Evolutionary conservation across 2,113 vertebrate species (phyloP).

Genomic region (Polyodon spathula): DNA sequence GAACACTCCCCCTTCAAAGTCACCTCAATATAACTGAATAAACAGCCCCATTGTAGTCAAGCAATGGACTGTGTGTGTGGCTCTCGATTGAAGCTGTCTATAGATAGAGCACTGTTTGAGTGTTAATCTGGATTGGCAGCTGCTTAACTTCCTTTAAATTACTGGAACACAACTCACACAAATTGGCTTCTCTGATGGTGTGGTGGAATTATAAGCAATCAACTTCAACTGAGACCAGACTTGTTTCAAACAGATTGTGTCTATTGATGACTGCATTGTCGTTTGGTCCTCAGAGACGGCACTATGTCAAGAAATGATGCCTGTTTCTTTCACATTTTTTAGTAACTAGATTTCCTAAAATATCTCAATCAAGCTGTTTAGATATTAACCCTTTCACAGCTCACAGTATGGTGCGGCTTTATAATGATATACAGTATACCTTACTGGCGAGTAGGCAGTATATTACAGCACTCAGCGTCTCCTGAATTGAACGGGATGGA

Average conservation of each 20-base stretch:
- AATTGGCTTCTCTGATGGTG: background rate
- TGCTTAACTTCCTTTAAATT: background rate
- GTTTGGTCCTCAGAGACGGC: too few species aligned
- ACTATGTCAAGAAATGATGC: too few species aligned
- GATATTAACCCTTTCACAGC: too few species aligned
- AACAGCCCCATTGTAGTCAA: background rate
- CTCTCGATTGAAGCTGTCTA: background rate
- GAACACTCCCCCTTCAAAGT: background rate
- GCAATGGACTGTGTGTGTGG: constrained; percentile 2
- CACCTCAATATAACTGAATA: background rate
- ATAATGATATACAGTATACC: too few species aligned
- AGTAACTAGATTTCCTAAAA: too few species aligned
- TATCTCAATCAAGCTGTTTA: too few species aligned
- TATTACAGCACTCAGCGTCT: too few species aligned
- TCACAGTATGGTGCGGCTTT: too few species aligned
- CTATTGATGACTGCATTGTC: background rate
- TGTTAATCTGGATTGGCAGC: constrained; percentile 1
- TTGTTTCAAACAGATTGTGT: background rate
- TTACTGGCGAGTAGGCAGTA: too few species aligned
- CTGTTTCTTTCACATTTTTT: too few species aligned
- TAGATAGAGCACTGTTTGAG: background rate
- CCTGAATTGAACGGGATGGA: too few species aligned
- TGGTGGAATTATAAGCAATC: constrained; percentile 7
- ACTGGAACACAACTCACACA: background rate
- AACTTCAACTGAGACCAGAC: background rate